Percentiles rank a stretch among this genome's conserved stretches.
These are phyloP conservation scores for Pangasius krempfi DNA, from an alignment of 2,797 vertebrate species.

Conservation along the genomic window DNA sequence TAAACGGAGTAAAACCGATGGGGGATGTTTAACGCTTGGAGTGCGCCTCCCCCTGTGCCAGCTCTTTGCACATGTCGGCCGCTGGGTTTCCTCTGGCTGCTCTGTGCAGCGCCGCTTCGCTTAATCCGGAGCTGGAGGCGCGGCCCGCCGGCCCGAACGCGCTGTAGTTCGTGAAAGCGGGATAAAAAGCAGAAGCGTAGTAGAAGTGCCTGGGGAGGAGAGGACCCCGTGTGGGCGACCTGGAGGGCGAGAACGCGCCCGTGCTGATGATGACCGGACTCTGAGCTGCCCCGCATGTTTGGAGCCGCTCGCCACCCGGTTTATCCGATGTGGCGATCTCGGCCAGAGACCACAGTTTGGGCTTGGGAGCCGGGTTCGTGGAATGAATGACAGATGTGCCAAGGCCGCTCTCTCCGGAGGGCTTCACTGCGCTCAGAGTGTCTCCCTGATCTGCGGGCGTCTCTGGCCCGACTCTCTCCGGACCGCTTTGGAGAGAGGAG, in stretches of 20 bases:
- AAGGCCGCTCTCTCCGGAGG: conserved; percentile 65
- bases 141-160: conserved; percentile 76
- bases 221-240: conserved; percentile 69
- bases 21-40: conserved; percentile 77
- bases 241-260: conserved; percentile 65
- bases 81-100: conserved; percentile 78
- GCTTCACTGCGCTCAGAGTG: conserved; percentile 43
- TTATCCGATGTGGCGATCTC: conserved; percentile 90
- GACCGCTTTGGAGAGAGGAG: conserved; percentile 54
- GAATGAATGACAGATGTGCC: conserved; percentile 79
- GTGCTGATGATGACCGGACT: conserved; percentile 63
- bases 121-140: conserved; percentile 79
- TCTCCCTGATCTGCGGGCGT: conserved; percentile 37
- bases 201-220: conserved; percentile 84
- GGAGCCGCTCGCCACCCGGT: conserved; percentile 66
- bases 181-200: conserved; percentile 85
- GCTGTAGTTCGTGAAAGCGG: conserved; percentile 86
- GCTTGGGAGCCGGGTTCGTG: conserved; percentile 77
- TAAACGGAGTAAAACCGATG: conserved; percentile 66
- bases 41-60: conserved; percentile 86
- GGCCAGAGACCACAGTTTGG: conserved; percentile 92
- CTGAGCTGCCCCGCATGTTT: conserved; percentile 59
- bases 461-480: conserved; percentile 54
- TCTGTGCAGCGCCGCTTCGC: conserved; percentile 83
- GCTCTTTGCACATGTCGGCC: conserved; percentile 82